Evolutionary conservation across 2,888 invertebrate genomes (phyloP).

Genomic region (Eubasilissa splendida): DNA sequence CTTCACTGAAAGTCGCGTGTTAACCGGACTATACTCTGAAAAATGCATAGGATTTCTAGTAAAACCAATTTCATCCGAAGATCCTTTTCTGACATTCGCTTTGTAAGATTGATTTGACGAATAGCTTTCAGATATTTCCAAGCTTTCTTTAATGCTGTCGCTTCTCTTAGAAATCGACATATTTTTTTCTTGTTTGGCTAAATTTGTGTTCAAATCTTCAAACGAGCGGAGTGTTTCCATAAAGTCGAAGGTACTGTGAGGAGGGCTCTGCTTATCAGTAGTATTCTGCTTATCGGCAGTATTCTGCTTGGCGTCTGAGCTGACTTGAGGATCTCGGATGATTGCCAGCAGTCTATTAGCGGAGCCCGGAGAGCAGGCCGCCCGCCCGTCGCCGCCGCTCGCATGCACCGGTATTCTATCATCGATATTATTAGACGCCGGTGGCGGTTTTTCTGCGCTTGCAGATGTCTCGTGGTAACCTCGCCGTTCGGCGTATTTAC

Average conservation of each 20-base stretch:
- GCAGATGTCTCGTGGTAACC: constrained; percentile 70
- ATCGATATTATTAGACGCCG: constrained; percentile 57
- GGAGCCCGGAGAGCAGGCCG: constrained; percentile 66
- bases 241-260: constrained; percentile 49
- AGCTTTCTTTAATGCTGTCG: constrained; percentile 41
- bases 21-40: not conserved
- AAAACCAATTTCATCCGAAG: not conserved
- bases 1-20: not conserved
- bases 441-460: constrained; percentile 59
- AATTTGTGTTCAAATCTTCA: constrained; percentile 54
- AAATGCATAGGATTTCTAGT: not conserved
- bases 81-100: constrained; percentile 43
- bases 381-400: constrained; percentile 59
- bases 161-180: constrained; percentile 39
- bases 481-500: constrained; percentile 78
- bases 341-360: constrained; percentile 76
- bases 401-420: constrained; percentile 55
- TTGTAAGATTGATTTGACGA: constrained; percentile 39
- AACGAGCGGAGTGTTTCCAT: constrained; percentile 58
- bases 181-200: constrained; percentile 44
- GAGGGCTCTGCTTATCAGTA: constrained; percentile 40
- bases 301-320: constrained; percentile 58
- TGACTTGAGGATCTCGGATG: constrained; percentile 72
- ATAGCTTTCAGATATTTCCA: constrained; percentile 39
- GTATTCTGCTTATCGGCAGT: constrained; percentile 16